These are phyloP conservation scores for Orthonychiurus folsomi DNA, from an alignment of 2,888 invertebrate species.

Conservation along the genomic window DNA sequence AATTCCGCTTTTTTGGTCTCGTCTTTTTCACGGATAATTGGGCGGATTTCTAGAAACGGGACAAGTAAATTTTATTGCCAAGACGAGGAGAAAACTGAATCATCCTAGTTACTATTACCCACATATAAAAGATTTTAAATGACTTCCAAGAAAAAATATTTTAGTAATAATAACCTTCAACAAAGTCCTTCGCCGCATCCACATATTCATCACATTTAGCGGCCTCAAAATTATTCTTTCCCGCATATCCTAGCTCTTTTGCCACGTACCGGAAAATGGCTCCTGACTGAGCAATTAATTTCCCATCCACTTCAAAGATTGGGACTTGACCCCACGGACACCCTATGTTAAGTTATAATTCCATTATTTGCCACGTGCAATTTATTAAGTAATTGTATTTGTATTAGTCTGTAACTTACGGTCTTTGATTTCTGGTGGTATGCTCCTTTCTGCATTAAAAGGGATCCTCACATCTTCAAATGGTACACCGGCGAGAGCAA, in stretches of 20 bases:
- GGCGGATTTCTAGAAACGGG: slow-evolving; percentile 18
- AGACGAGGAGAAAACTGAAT: background rate
- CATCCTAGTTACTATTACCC: background rate
- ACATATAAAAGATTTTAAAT: too few species aligned
- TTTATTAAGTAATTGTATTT: background rate
- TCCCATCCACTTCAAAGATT: background rate
- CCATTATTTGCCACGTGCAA: too few species aligned
- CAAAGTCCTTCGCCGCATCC: slow-evolving; percentile 51
- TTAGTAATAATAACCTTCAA: too few species aligned
- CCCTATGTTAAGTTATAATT: background rate
- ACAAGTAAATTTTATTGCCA: background rate
- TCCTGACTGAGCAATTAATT: background rate
- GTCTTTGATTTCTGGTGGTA: background rate
- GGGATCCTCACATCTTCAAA: background rate
- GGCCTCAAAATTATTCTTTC: slow-evolving; percentile 47
- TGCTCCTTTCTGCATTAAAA: background rate
- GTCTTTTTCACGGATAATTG: slow-evolving; percentile 19
- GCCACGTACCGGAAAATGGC: background rate
- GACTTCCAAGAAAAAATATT: too few species aligned
- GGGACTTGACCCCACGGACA: background rate
- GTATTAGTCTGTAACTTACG: background rate
- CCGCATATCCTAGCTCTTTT: background rate
- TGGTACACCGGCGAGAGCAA: background rate
- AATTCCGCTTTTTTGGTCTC: slow-evolving; percentile 14
- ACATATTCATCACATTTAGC: slow-evolving; percentile 52